These are phyloP conservation scores for Eriosoma lanigerum DNA, from an alignment of 1,140 invertebrate species.

Conservation along the genomic window DNA sequence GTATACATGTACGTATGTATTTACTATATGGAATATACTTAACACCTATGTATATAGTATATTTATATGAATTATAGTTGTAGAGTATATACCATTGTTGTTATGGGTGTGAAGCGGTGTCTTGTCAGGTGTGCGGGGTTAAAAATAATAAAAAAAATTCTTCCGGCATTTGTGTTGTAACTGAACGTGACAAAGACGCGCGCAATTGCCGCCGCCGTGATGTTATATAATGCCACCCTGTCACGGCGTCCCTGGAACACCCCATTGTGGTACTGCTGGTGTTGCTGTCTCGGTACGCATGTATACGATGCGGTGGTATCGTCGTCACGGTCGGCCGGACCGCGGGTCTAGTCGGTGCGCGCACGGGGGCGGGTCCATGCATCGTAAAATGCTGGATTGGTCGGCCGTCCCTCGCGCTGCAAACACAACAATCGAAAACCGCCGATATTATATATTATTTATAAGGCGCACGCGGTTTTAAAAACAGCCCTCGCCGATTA, in stretches of 20 bases:
- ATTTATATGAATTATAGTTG: too few species aligned
- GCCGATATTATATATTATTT: conserved; percentile 5
- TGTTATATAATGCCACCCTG: conserved; percentile 1
- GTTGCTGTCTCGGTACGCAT: not conserved
- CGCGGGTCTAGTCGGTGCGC: not conserved
- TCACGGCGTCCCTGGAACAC: not conserved
- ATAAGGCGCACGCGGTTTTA: conserved; percentile 17
- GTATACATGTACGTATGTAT: not conserved
- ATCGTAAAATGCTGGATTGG: conserved; percentile 46
- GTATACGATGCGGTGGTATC: not conserved
- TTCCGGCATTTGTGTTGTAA: not conserved
- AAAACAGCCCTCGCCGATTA: conserved; percentile 39
- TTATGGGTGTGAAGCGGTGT: too few species aligned
- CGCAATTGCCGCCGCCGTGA: not conserved
- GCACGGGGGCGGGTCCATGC: conserved; percentile 29
- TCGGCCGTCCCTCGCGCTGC: not conserved
- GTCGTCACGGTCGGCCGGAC: not conserved
- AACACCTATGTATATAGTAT: too few species aligned
- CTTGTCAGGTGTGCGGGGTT: too few species aligned
- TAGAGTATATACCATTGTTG: too few species aligned
- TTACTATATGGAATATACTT: not conserved
- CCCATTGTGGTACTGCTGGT: too few species aligned
- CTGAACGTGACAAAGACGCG: not conserved
- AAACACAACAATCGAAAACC: conserved; percentile 29
- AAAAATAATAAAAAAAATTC: not conserved